A percentile compares a stretch with the other conserved stretches of the same genome.
phyloP scores from a whole-genome alignment of 2,113 vertebrate species.

The Variabilichromis moorii region DNA sequence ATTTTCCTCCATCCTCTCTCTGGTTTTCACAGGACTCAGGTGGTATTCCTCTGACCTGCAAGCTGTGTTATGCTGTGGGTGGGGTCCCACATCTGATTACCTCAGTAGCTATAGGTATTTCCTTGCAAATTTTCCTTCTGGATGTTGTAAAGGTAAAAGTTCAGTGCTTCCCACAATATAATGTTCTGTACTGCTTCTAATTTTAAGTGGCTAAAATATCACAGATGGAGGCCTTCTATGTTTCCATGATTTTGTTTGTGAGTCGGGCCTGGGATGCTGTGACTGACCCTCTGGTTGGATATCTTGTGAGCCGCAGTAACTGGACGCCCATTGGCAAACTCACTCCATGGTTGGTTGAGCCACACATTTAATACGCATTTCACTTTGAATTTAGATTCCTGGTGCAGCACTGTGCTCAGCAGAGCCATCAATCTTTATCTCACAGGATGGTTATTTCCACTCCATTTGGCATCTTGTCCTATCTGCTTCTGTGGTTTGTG shows the following conservation, averaged over 20 bases:
- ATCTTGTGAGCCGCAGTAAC: conserved; percentile 68
- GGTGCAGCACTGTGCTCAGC: background rate
- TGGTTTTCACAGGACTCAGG: conserved; percentile 4
- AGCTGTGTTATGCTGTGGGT: conserved; percentile 67
- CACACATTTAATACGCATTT: background rate
- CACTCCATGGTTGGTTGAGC: conserved; percentile 47
- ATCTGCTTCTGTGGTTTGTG: conserved; percentile 66
- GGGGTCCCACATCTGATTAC: conserved; percentile 68
- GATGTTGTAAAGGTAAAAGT: conserved; percentile 68
- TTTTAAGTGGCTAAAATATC: background rate
- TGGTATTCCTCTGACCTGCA: conserved; percentile 53
- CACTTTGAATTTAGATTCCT: background rate
- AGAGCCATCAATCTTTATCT: background rate
- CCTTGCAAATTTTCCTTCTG: conserved; percentile 73
- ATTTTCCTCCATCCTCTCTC: background rate
- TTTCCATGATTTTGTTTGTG: conserved; percentile 69
- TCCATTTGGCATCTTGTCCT: conserved; percentile 61
- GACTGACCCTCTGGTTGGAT: conserved; percentile 68
- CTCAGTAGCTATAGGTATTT: conserved; percentile 46
- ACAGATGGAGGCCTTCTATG: conserved; percentile 63
- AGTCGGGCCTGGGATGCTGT: conserved; percentile 71
- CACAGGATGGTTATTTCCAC: conserved; percentile 59
- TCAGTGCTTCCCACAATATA: background rate
- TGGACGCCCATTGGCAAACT: conserved; percentile 63
- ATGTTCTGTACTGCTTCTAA: background rate